Conservation (phyloP, 1,140 invertebrate genomes). For the Brachionus sp. region DNA sequence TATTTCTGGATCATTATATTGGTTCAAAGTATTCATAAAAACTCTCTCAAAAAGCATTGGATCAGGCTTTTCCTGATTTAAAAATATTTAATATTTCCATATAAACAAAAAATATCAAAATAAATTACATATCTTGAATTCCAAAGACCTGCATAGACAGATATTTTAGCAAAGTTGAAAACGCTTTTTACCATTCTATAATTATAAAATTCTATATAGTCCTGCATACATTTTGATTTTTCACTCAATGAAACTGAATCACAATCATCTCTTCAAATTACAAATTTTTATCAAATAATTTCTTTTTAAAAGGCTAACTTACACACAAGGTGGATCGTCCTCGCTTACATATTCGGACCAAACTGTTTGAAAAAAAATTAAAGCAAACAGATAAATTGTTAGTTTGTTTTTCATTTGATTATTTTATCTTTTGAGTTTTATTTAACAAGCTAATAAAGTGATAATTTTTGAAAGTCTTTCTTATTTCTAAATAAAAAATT, state of each 20-base stretch:
- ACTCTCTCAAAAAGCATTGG: background rate
- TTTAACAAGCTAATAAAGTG: background rate
- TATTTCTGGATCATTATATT: background rate
- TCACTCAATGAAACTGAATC: background rate
- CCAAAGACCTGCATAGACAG: slow-evolving; percentile 31
- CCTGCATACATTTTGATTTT: background rate
- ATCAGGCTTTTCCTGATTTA: slow-evolving; percentile 15
- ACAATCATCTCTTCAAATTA: background rate
- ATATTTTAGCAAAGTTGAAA: slow-evolving; percentile 34
- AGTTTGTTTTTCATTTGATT: background rate
- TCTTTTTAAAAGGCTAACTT: background rate
- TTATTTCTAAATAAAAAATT: background rate
- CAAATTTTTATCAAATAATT: background rate
- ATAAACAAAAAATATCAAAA: background rate
- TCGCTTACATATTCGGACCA: slow-evolving; percentile 28
- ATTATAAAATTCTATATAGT: slow-evolving; percentile 14
- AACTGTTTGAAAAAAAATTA: background rate
- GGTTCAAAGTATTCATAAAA: background rate
- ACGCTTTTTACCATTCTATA: slow-evolving; percentile 20
- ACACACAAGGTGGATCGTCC: slow-evolving; percentile 19
- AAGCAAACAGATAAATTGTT: background rate
- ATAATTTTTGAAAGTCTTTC: background rate
- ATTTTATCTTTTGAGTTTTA: background rate
- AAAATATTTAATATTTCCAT: background rate
- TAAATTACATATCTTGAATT: slow-evolving; percentile 10